A percentile compares a stretch with the other conserved stretches of the same genome.
Conservation (phyloP, 2,113 vertebrate species). For the Hypomesus transpacificus region DNA sequence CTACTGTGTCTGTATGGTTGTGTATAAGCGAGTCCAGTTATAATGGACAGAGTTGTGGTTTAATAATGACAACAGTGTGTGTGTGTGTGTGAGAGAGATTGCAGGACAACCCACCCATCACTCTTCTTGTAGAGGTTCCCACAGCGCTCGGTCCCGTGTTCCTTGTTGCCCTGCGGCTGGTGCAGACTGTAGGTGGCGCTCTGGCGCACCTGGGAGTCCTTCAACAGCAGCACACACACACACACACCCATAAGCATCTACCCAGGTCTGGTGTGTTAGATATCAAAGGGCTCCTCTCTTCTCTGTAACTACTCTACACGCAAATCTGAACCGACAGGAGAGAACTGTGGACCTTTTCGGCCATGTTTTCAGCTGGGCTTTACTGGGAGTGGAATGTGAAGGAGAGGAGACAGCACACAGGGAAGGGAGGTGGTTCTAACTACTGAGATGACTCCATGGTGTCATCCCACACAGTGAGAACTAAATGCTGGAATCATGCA, state of each 20-base stretch:
- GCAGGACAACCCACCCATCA: conserved; percentile 78
- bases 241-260: conserved; percentile 50
- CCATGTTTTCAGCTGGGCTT: background rate
- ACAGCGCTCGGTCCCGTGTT: conserved; percentile 90
- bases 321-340: background rate
- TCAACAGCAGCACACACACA: conserved; percentile 11
- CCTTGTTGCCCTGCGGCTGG: conserved; percentile 98
- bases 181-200: conserved; percentile 94
- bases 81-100: background rate
- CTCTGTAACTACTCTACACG: background rate
- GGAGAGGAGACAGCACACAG: background rate
- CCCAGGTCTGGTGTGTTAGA: background rate
- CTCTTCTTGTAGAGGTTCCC: conserved; percentile 96
- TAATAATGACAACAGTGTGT: background rate
- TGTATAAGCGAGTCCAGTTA: background rate
- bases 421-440: background rate
- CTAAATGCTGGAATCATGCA: conserved; percentile 10
- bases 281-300: background rate
- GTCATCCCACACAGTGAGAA: conserved; percentile 4
- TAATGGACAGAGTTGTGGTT: background rate
- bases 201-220: conserved; percentile 94
- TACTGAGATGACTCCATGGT: background rate
- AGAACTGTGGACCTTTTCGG: background rate
- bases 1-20: background rate
- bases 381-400: background rate